phyloP scores from a whole-genome alignment of 92 coral and sea anemone species.

The Plumapathes pennacea region DNA sequence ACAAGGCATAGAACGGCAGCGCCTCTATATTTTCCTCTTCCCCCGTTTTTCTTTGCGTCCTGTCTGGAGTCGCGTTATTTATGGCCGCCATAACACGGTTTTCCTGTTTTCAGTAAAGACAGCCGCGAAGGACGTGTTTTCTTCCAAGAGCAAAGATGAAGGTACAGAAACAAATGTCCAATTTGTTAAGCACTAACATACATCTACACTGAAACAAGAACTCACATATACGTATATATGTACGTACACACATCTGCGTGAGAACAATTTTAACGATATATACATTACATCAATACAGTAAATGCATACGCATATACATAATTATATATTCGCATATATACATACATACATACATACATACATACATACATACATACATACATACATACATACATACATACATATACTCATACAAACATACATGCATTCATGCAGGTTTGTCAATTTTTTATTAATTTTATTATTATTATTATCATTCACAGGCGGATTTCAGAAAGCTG shows the following conservation, averaged over 20 bases:
- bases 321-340: too few relatives aligned
- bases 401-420: too few relatives aligned
- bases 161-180: slow-evolving; percentile 19
- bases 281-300: not conserved
- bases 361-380: too few relatives aligned
- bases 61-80: too few relatives aligned
- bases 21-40: too few relatives aligned
- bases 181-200: not conserved
- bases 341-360: too few relatives aligned
- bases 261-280: not conserved
- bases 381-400: too few relatives aligned
- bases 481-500: slow-evolving; percentile 76
- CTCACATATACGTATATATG: not conserved
- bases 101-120: slow-evolving; percentile 51
- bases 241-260: not conserved
- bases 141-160: slow-evolving; percentile 51
- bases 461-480: not conserved
- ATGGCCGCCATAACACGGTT: not conserved
- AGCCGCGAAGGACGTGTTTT: slow-evolving; percentile 83
- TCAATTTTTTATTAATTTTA: not conserved
- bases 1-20: too few relatives aligned
- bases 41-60: too few relatives aligned
- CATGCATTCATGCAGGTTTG: too few relatives aligned
- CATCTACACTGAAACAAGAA: not conserved
- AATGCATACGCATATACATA: not conserved